These are phyloP conservation scores for Pedionomus torquatus DNA, from an alignment of 2,113 vertebrate genomes.

Conservation along the genomic window DNA sequence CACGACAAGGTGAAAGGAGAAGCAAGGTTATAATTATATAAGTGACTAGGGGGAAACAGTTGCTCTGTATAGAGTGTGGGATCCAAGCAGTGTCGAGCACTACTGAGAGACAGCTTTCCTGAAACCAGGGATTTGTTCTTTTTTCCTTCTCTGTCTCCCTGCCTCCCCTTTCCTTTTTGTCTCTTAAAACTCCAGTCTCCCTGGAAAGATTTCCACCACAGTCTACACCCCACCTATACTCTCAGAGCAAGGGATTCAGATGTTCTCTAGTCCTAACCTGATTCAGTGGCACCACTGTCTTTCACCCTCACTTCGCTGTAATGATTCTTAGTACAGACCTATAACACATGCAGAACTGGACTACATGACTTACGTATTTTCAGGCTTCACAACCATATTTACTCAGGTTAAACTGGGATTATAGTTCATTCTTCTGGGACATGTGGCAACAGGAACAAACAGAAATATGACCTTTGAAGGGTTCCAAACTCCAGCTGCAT, in stretches of 20 bases:
- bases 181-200: not conserved
- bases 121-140: not conserved
- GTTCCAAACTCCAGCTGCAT: slow-evolving; percentile 5
- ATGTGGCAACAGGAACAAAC: slow-evolving; percentile 31
- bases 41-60: slow-evolving; percentile 58
- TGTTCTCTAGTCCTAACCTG: not conserved
- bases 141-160: not conserved
- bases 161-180: not conserved
- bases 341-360: not conserved
- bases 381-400: not conserved
- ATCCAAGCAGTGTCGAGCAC: slow-evolving; percentile 6
- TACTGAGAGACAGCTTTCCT: not conserved
- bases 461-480: slow-evolving; percentile 46
- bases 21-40: slow-evolving; percentile 66
- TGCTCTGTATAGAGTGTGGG: slow-evolving; percentile 20
- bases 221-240: rapidly evolving
- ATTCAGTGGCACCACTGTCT: not conserved
- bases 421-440: not conserved
- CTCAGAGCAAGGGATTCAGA: not conserved
- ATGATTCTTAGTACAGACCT: not conserved
- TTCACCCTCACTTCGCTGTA: not conserved
- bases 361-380: not conserved
- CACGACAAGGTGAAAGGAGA: slow-evolving; percentile 67
- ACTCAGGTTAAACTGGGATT: not conserved
- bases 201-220: rapidly evolving